Base-by-base conservation (phyloP, 1,140 invertebrate species). In the Drosophila guanche region DNA sequence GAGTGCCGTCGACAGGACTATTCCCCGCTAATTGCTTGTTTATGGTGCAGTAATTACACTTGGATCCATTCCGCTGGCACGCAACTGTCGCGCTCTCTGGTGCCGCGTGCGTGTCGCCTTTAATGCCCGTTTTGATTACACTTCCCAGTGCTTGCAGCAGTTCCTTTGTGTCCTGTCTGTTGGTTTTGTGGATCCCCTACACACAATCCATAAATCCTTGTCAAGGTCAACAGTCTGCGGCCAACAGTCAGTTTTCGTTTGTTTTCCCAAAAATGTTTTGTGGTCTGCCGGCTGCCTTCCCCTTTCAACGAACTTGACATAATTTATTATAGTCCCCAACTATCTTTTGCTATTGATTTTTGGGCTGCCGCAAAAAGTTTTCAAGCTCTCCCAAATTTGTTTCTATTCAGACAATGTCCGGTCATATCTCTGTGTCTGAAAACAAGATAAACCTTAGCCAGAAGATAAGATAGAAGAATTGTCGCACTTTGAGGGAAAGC, bases 1-100 rank as follows among this genome's bases (percentile, higher is more conserved):
- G 27, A 27, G 50, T 52, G 20, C 27, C 40, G 42, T 63, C 10
- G 37, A 29, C 48, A 41, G 52, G 62, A 47, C 41, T 68, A 33
- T 25, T 50, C 14, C 22, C 22, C 48, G 42, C 40, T 76, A 73
- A 85, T 86, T 68, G 63, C 53, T 73, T 69, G 63, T 81, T 85
- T 65, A 86, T 67, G 74, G 77, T 41, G 25, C 47, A 77, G 73
- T 27, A 62, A 59, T 62, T 56, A 65, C 53, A 56, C 41, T 57
- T 59, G 22, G 27, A 55, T 55, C 59, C 45, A 56, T 52, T 63
- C 62, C 10, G 42, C 40, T 16, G 37, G 33, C 80, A 85, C 73
- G 81, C 80, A 63, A 85, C 47, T 55, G 37, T 25, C n/a, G 23
- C n/a, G 27, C 16, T 20, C 16, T 20, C 0, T 20, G 16, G 1